Evolutionary conservation across 2,888 invertebrate species (phyloP).

Genomic region (Cosmorhoe ocellata): DNA sequence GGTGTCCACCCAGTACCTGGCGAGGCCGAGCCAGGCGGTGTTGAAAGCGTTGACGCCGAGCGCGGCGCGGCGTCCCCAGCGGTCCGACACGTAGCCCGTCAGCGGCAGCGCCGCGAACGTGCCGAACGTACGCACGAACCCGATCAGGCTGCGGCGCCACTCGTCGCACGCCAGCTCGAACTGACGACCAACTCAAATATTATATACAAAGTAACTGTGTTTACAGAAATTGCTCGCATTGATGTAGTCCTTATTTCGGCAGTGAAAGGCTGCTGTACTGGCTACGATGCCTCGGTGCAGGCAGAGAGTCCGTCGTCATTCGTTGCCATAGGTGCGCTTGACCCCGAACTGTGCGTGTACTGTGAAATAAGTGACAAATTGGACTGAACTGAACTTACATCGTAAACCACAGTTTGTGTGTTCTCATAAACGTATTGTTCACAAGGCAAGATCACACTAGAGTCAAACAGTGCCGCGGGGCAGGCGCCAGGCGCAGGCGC

Average conservation of each 20-base stretch:
- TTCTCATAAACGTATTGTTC: conserved; percentile 44
- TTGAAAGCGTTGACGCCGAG: conserved; percentile 82
- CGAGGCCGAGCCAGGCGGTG: conserved; percentile 84
- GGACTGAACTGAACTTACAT: conserved; percentile 35
- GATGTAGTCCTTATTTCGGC: too few relatives aligned
- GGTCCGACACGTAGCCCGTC: conserved; percentile 87
- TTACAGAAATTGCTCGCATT: too few relatives aligned
- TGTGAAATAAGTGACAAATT: neutral
- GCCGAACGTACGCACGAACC: conserved; percentile 86
- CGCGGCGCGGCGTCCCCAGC: conserved; percentile 84
- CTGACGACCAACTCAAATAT: conserved; percentile 52
- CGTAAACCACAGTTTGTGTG: conserved; percentile 43
- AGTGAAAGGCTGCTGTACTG: too few relatives aligned
- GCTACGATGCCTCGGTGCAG: too few relatives aligned
- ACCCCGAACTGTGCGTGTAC: too few relatives aligned
- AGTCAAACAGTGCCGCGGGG: conserved; percentile 39
- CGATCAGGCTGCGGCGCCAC: conserved; percentile 88
- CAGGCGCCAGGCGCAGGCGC: conserved; percentile 26
- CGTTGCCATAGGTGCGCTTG: too few relatives aligned
- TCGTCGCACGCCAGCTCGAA: conserved; percentile 84
- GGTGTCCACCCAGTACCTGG: conserved; percentile 80
- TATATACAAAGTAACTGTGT: neutral
- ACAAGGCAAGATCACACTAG: conserved; percentile 28
- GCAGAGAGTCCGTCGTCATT: too few relatives aligned
- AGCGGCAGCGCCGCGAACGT: conserved; percentile 86